These are phyloP conservation scores for Alfaro cultratus DNA, from an alignment of 2,797 vertebrate species.

Conservation along the genomic window DNA sequence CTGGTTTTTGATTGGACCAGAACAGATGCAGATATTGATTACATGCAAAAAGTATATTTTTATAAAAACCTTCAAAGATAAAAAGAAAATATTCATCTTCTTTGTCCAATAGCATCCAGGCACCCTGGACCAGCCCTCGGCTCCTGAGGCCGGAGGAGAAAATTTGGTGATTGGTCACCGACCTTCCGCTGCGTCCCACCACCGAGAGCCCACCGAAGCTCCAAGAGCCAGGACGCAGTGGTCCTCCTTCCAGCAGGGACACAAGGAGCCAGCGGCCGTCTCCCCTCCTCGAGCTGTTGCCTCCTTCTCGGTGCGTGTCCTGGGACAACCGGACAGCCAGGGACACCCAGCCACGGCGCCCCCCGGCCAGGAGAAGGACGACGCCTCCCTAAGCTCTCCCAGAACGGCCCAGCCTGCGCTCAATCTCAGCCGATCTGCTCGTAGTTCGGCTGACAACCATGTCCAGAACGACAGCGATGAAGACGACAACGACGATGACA, in stretches of 20 bases:
- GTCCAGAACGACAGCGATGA: conserved; percentile 74
- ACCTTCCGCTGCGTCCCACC: conserved; percentile 40
- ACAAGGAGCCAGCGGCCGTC: conserved; percentile 73
- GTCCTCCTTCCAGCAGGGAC: conserved; percentile 61
- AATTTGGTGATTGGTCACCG: conserved; percentile 49
- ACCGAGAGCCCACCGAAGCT: conserved; percentile 49
- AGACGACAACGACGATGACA: conserved; percentile 68
- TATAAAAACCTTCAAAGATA: not conserved
- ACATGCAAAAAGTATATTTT: not conserved
- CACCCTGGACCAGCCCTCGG: conserved; percentile 47
- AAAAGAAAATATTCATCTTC: not conserved
- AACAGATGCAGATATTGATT: not conserved
- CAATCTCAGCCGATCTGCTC: conserved; percentile 77
- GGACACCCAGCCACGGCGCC: conserved; percentile 66
- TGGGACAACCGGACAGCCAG: conserved; percentile 79
- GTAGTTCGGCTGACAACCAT: conserved; percentile 45
- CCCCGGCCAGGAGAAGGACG: conserved; percentile 81
- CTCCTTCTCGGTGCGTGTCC: conserved; percentile 82
- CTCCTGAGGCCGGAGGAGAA: conserved; percentile 56
- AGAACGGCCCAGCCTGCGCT: conserved; percentile 73
- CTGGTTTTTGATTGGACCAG: not conserved
- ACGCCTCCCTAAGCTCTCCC: conserved; percentile 67
- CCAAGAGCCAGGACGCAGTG: conserved; percentile 54
- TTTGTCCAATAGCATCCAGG: conserved; percentile 52
- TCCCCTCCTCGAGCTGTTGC: conserved; percentile 82